Conservation (phyloP, 1,140 invertebrate species). For the Papilio glaucus region DNA sequence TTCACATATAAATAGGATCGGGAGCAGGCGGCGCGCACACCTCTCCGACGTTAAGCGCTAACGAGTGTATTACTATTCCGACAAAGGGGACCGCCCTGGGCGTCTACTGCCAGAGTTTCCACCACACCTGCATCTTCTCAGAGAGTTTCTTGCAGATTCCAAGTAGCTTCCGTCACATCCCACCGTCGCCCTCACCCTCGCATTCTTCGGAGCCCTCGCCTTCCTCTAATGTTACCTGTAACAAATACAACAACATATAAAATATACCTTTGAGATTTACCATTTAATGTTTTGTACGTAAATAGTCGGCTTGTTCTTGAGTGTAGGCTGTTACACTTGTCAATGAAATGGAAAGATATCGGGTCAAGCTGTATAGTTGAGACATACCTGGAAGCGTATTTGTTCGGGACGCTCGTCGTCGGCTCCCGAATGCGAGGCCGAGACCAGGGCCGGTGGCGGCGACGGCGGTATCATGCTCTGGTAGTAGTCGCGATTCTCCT, state of each 20-base stretch:
- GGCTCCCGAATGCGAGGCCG: conserved; percentile 72
- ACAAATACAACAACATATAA: conserved; percentile 35
- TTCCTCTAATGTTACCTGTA: conserved; percentile 93
- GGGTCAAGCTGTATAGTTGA: too few species aligned
- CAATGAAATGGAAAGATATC: too few species aligned
- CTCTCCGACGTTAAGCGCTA: conserved; percentile 63
- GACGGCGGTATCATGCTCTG: conserved; percentile 93
- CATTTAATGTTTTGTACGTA: neutral
- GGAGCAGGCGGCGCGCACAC: neutral
- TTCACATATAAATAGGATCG: conserved; percentile 63
- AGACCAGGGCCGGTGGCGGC: conserved; percentile 87
- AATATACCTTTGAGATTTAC: neutral
- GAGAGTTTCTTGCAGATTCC: conserved; percentile 93
- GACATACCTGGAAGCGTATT: conserved; percentile 87
- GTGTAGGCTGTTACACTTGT: too few species aligned
- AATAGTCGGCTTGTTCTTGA: too few species aligned
- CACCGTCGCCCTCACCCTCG: conserved; percentile 85
- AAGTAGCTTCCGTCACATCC: conserved; percentile 94
- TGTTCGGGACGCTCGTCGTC: conserved; percentile 85
- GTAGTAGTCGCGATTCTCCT: conserved; percentile 99
- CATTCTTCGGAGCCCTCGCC: conserved; percentile 87
- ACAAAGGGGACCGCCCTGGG: conserved; percentile 39
- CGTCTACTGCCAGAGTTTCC: conserved; percentile 87
- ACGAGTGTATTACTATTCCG: conserved; percentile 67
- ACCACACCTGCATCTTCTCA: conserved; percentile 92